These are phyloP conservation scores for Pachydiplax longipennis DNA, from an alignment of 2,888 invertebrate genomes.

Conservation along the genomic window DNA sequence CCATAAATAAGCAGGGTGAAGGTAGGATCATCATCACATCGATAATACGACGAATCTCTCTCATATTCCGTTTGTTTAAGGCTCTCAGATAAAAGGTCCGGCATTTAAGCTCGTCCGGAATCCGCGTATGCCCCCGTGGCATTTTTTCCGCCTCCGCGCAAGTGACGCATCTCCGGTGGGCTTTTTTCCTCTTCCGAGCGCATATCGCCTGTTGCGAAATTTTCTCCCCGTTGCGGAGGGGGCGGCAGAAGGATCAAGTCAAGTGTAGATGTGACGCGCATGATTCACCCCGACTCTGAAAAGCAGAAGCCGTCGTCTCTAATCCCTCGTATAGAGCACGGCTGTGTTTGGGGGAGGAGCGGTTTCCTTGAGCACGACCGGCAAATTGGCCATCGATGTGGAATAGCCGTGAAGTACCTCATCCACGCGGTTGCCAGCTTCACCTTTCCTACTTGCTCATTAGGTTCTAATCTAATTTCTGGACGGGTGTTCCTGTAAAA, in stretches of 20 bases:
- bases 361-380: background rate
- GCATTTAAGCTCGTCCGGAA: background rate
- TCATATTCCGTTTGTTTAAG: too few species aligned
- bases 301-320: background rate
- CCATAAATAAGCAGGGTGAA: too few species aligned
- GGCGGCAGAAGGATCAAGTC: background rate
- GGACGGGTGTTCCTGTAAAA: too few species aligned
- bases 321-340: background rate
- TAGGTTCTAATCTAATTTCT: too few species aligned
- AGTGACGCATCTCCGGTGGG: background rate
- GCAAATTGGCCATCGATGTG: background rate
- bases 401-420: too few species aligned
- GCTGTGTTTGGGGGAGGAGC: too few species aligned
- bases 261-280: background rate
- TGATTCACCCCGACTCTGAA: background rate
- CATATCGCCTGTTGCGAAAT: background rate
- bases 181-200: background rate
- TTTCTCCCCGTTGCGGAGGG: background rate
- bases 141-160: background rate
- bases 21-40: too few species aligned
- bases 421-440: too few species aligned
- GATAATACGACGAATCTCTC: too few species aligned
- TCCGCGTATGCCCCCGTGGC: background rate
- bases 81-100: too few species aligned
- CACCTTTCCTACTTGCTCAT: too few species aligned